Evolutionary conservation across 2,113 vertebrate genomes (phyloP).

Genomic region (Morone saxatilis): DNA sequence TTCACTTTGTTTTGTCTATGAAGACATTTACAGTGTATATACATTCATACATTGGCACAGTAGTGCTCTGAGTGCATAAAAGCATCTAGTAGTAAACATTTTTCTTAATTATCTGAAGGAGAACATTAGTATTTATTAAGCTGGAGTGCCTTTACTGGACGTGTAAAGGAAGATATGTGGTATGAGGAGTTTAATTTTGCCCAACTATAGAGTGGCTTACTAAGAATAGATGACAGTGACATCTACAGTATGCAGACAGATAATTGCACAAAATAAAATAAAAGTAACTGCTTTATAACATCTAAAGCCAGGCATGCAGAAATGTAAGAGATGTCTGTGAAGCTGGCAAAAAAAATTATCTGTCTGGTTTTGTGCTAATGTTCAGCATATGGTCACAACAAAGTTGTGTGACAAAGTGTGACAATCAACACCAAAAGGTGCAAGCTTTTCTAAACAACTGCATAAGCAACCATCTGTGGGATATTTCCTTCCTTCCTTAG

Average conservation of each 20-base stretch:
- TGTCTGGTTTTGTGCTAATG: slow-evolving; percentile 53
- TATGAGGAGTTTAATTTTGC: slow-evolving; percentile 17
- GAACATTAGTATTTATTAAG: slow-evolving; percentile 69
- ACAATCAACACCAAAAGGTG: slow-evolving; percentile 68
- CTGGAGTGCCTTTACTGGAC: slow-evolving; percentile 63
- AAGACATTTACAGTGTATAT: slow-evolving; percentile 38
- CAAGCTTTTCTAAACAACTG: slow-evolving; percentile 61
- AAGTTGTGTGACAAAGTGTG: slow-evolving; percentile 49
- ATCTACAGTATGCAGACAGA: slow-evolving; percentile 28
- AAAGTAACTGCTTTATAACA: slow-evolving; percentile 9
- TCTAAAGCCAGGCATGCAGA: slow-evolving; percentile 26
- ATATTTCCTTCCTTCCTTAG: slow-evolving; percentile 26
- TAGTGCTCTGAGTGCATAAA: slow-evolving; percentile 59
- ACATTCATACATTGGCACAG: slow-evolving; percentile 50
- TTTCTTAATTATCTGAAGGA: slow-evolving; percentile 61
- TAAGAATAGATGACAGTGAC: slow-evolving; percentile 28
- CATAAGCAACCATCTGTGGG: slow-evolving; percentile 62
- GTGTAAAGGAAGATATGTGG: slow-evolving; percentile 40
- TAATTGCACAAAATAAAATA: neutral
- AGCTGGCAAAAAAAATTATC: slow-evolving; percentile 26
- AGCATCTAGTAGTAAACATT: slow-evolving; percentile 58
- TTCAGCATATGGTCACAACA: slow-evolving; percentile 74
- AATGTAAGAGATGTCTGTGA: slow-evolving; percentile 17
- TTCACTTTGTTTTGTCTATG: slow-evolving; percentile 30
- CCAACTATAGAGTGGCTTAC: neutral